These are phyloP conservation scores for Hippocampus guttulatus DNA, from an alignment of 2,113 vertebrate species.

Conservation along the genomic window DNA sequence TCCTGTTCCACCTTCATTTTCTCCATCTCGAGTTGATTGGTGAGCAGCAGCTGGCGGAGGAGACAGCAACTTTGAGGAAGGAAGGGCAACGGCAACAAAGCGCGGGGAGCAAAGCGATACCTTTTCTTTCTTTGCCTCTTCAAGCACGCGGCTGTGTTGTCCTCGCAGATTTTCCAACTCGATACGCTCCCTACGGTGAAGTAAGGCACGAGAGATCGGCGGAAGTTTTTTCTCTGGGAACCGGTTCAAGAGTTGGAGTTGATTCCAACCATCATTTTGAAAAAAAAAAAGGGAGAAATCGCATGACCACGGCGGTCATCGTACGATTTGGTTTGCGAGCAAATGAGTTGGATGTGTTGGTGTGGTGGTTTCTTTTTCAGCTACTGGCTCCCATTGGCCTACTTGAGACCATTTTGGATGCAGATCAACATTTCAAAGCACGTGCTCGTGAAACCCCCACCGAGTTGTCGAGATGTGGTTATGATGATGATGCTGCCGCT, in stretches of 20 bases:
- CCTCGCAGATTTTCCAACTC: constrained; percentile 88
- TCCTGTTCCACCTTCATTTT: constrained; percentile 98
- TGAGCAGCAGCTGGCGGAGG: constrained; percentile 74
- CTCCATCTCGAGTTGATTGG: constrained; percentile 96
- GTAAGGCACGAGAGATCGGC: background rate
- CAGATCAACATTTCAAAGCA: background rate
- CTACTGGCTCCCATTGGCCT: background rate
- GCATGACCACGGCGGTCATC: background rate
- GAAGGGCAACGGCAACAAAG: background rate
- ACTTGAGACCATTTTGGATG: background rate
- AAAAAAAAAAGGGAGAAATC: background rate
- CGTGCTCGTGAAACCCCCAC: background rate
- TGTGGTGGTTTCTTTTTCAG: background rate
- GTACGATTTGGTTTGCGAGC: background rate
- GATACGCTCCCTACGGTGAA: constrained; percentile 76
- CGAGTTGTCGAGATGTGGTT: background rate
- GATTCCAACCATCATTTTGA: too few species aligned
- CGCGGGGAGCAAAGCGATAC: constrained; percentile 60
- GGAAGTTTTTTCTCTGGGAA: too few species aligned
- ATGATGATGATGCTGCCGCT: background rate
- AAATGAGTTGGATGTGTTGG: background rate
- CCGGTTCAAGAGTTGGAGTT: background rate
- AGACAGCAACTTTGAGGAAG: constrained; percentile 5
- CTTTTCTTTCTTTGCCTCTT: constrained; percentile 94
- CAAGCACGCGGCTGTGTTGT: constrained; percentile 81